Conservation (phyloP, 1,140 invertebrate genomes). For the Scaptomyza graminum region DNA sequence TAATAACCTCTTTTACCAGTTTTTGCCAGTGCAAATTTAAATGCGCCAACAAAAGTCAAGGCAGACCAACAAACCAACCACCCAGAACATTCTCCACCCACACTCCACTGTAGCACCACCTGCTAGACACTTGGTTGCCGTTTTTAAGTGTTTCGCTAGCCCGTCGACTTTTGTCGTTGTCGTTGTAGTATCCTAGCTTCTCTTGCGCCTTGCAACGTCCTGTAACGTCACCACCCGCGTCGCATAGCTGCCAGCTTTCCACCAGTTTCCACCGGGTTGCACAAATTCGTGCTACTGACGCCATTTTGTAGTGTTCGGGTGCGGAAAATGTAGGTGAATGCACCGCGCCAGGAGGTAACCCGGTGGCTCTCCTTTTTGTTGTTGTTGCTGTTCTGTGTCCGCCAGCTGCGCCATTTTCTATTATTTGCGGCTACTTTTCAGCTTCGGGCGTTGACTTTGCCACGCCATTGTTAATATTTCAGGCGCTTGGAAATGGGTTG, state of each 20-base stretch:
- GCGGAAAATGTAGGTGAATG: conserved; percentile 76
- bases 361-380: neutral
- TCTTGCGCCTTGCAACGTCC: too few relatives aligned
- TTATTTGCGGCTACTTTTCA: conserved; percentile 63
- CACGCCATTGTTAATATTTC: neutral
- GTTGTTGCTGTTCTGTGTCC: conserved; percentile 26
- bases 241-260: conserved; percentile 16
- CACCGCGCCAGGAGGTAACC: conserved; percentile 51
- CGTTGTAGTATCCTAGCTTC: conserved; percentile 13
- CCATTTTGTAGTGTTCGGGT: conserved; percentile 56
- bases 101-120: conserved; percentile 7
- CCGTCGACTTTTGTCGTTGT: conserved; percentile 70
- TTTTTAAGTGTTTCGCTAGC: conserved; percentile 69
- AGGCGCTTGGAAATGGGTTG: neutral
- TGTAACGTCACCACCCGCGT: neutral
- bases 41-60: conserved; percentile 34
- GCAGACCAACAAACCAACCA: neutral
- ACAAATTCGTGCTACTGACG: conserved; percentile 56
- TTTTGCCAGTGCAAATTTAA: conserved; percentile 39
- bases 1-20: conserved; percentile 33
- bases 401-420: conserved; percentile 48
- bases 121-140: conserved; percentile 61
- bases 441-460: conserved; percentile 64
- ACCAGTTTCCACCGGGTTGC: conserved; percentile 36
- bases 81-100: neutral